Evolutionary conservation across 2,888 invertebrate species (phyloP).

Genomic region (Baronia brevicornis): DNA sequence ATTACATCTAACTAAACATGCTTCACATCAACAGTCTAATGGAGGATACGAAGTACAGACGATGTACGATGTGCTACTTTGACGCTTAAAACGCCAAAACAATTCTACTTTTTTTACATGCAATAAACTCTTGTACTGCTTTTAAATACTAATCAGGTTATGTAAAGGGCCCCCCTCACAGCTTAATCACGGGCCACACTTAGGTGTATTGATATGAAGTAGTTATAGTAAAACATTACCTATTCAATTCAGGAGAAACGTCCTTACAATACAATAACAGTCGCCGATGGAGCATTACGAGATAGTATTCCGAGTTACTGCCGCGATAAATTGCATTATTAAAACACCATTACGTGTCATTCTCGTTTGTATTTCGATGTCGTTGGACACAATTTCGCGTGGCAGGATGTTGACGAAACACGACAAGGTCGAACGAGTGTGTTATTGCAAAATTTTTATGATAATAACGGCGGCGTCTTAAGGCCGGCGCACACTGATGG

Average conservation of each 20-base stretch:
- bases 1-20: no score
- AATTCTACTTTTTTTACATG: no score
- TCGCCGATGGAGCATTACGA: conserved; percentile 14
- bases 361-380: conserved; percentile 9
- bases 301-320: conserved; percentile 3
- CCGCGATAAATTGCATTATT: conserved; percentile 13
- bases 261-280: conserved; percentile 10
- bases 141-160: no score
- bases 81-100: no score
- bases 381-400: conserved; percentile 15
- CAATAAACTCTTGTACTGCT: no score
- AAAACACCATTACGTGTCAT: conserved; percentile 2
- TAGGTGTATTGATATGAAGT: no score
- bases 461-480: conserved; percentile 36
- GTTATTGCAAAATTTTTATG: conserved; percentile 46
- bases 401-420: conserved; percentile 15
- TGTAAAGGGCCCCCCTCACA: no score
- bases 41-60: no score
- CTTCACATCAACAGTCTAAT: no score
- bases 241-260: conserved; percentile 2
- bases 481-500: no score
- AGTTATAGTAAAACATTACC: conserved; percentile 4
- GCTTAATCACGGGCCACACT: no score
- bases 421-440: conserved; percentile 26
- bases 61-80: no score